Evolutionary conservation across 2,113 vertebrate species (phyloP).

Genomic region (Cathartes aura): DNA sequence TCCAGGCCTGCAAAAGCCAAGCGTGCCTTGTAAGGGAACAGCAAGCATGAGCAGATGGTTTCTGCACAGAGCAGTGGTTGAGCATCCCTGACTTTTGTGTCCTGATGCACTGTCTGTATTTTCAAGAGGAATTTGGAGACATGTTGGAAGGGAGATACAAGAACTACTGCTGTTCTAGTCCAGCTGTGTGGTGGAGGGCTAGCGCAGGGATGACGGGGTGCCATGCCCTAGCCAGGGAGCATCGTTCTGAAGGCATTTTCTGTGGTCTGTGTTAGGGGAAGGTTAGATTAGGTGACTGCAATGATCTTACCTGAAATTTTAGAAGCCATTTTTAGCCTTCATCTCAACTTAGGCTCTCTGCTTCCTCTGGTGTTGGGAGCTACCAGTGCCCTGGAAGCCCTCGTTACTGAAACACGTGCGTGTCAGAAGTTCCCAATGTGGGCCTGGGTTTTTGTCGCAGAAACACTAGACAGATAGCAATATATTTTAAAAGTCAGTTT

Average conservation of each 20-base stretch:
- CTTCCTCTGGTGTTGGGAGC: background rate
- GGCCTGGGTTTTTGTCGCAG: background rate
- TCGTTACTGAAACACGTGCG: background rate
- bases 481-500: too few relatives aligned
- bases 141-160: background rate
- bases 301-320: background rate
- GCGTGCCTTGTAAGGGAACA: background rate
- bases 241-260: background rate
- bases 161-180: background rate
- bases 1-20: background rate
- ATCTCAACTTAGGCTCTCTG: background rate
- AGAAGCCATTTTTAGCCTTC: background rate
- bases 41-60: background rate
- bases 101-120: background rate
- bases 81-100: background rate
- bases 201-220: background rate
- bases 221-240: background rate
- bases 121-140: background rate
- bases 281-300: background rate
- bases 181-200: background rate
- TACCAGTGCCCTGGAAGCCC: background rate
- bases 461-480: too few relatives aligned
- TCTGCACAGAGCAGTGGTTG: background rate
- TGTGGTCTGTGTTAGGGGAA: background rate
- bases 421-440: background rate